Evolutionary conservation across 92 coral and sea anemone genomes (phyloP).

Genomic region (Bergia puertoricense): DNA sequence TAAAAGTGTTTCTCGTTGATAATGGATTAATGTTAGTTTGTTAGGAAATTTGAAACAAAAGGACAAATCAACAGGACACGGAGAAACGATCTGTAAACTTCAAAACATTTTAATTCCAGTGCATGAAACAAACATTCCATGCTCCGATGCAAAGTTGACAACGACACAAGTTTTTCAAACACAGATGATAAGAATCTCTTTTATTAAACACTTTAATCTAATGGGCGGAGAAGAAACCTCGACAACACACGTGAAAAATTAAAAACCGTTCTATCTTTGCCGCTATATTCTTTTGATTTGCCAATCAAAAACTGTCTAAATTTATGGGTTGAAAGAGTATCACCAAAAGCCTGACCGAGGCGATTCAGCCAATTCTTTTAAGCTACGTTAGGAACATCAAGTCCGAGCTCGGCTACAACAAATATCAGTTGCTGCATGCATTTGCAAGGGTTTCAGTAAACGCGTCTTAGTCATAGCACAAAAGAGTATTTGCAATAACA

Average conservation of each 20-base stretch:
- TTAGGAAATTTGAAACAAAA: neutral
- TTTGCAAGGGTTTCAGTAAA: no score
- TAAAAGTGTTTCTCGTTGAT: neutral
- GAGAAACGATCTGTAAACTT: neutral
- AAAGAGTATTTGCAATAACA: no score
- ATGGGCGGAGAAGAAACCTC: slow-evolving; percentile 29
- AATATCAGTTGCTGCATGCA: neutral
- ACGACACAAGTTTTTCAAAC: neutral
- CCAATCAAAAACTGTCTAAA: neutral
- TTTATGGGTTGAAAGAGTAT: neutral
- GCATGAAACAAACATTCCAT: neutral
- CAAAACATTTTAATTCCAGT: neutral
- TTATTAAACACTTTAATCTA: slow-evolving; percentile 20
- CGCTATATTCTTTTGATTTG: neutral
- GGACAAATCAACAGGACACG: neutral
- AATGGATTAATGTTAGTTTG: neutral
- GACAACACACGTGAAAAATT: slow-evolving; percentile 16
- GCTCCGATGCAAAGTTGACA: neutral
- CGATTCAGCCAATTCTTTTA: neutral
- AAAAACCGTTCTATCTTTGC: neutral
- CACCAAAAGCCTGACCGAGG: neutral
- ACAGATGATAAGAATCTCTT: slow-evolving; percentile 2
- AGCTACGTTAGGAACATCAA: neutral
- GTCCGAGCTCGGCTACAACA: neutral
- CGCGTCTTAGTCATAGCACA: no score